phyloP scores from a whole-genome alignment of 2,888 invertebrate genomes.

The Punctoribates punctum region DNA sequence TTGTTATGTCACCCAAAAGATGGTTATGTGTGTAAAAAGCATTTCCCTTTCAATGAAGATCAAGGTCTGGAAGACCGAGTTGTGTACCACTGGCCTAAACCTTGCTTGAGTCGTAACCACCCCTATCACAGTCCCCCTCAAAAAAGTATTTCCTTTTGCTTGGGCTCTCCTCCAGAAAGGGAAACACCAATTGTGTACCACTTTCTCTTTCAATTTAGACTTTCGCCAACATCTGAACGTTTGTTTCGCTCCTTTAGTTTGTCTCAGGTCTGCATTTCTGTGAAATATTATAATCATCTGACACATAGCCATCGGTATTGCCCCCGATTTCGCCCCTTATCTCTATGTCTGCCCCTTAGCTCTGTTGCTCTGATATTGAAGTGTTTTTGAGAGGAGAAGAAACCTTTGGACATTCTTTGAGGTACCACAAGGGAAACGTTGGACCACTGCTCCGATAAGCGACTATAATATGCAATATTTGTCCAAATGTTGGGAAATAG shows the following conservation, averaged over 20 bases:
- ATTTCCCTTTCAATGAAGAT: constrained; percentile 39
- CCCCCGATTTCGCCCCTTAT: constrained; percentile 31
- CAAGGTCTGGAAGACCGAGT: constrained; percentile 39
- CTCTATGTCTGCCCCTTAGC: not conserved
- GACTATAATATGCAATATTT: constrained; percentile 35
- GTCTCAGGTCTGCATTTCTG: constrained; percentile 19
- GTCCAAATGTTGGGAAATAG: constrained; percentile 35
- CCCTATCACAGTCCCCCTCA: constrained; percentile 37
- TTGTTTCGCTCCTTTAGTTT: constrained; percentile 11
- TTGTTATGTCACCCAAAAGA: constrained; percentile 39
- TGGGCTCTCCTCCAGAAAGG: constrained; percentile 29
- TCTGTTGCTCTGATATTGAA: constrained; percentile 31
- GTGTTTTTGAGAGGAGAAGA: constrained; percentile 6
- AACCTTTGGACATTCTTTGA: constrained; percentile 39
- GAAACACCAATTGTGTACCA: constrained; percentile 37
- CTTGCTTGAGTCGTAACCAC: constrained; percentile 23
- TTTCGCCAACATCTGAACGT: constrained; percentile 31
- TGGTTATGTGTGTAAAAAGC: constrained; percentile 29
- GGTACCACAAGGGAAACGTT: constrained; percentile 23
- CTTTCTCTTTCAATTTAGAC: constrained; percentile 36
- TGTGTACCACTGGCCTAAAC: constrained; percentile 27
- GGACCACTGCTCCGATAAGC: constrained; percentile 33
- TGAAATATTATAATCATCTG: constrained; percentile 36
- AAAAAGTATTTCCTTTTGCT: constrained; percentile 37
- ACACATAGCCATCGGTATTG: constrained; percentile 2